phyloP scores from a whole-genome alignment of 2,888 invertebrate genomes.

The Yponomeuta plumbellus region DNA sequence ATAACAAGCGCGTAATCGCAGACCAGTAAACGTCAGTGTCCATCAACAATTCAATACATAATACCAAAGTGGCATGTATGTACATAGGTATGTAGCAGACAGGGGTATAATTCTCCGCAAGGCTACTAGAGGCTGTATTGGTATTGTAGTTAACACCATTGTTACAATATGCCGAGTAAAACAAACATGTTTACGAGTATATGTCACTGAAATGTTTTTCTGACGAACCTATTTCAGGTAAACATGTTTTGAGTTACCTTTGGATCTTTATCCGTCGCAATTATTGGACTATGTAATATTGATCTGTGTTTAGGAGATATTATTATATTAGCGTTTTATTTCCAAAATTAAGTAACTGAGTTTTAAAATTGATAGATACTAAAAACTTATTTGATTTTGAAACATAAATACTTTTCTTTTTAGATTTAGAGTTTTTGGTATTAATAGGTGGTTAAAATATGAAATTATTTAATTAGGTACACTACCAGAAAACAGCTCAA shows the following conservation, averaged over 20 bases:
- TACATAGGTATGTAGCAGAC: background rate
- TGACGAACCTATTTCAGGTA: background rate
- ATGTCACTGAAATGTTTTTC: background rate
- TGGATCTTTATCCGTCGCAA: too few relatives aligned
- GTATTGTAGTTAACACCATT: constrained; percentile 27
- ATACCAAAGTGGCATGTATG: background rate
- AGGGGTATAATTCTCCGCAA: constrained; percentile 12
- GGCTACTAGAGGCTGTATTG: constrained; percentile 17
- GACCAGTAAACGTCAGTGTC: background rate
- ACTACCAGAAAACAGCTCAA: background rate
- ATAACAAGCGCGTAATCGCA: too few relatives aligned
- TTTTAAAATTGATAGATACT: too few relatives aligned
- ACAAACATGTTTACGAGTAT: constrained; percentile 12
- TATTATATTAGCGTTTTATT: too few relatives aligned
- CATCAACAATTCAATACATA: background rate
- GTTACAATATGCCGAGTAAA: constrained; percentile 23
- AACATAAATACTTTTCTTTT: too few relatives aligned
- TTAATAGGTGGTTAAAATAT: too few relatives aligned
- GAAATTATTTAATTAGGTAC: background rate
- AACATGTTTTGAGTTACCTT: too few relatives aligned
- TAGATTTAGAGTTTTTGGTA: too few relatives aligned
- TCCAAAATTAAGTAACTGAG: too few relatives aligned
- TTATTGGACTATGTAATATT: too few relatives aligned
- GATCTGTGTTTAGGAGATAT: too few relatives aligned
- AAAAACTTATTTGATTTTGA: too few relatives aligned